phyloP scores from a whole-genome alignment of 2,888 invertebrate species.

The Ganaspis brasiliensis region DNA sequence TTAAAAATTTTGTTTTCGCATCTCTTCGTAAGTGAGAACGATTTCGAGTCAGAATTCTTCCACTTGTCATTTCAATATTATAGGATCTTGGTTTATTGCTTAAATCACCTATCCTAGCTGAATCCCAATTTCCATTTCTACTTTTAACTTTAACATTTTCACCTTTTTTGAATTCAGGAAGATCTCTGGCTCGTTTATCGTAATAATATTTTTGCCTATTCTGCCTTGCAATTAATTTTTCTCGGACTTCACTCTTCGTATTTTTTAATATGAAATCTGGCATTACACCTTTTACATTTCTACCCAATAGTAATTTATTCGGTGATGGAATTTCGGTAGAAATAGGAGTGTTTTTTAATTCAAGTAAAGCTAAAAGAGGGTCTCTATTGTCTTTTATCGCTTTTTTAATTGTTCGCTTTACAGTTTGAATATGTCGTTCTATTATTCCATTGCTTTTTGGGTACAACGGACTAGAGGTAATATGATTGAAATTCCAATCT shows the following conservation, averaged over 20 bases:
- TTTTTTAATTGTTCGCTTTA: constrained; percentile 61
- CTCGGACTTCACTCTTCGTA: neutral
- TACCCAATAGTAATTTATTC: constrained; percentile 40
- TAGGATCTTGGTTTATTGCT: constrained; percentile 47
- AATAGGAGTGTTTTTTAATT: constrained; percentile 56
- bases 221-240: constrained; percentile 43
- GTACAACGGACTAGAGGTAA: constrained; percentile 46
- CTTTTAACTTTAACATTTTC: constrained; percentile 49
- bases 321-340: constrained; percentile 25
- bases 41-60: constrained; percentile 46
- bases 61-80: constrained; percentile 45
- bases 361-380: constrained; percentile 50
- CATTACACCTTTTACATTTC: constrained; percentile 39
- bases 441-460: constrained; percentile 49
- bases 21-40: constrained; percentile 40
- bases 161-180: constrained; percentile 35
- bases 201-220: constrained; percentile 47
- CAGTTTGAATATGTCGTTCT: constrained; percentile 56
- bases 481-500: constrained; percentile 43
- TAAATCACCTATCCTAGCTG: constrained; percentile 30
- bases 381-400: constrained; percentile 50
- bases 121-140: constrained; percentile 47
- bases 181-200: constrained; percentile 46
- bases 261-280: constrained; percentile 4
- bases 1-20: neutral